phyloP scores from a whole-genome alignment of 1,140 invertebrate species.

The Pogonognathellus flavescens region DNA sequence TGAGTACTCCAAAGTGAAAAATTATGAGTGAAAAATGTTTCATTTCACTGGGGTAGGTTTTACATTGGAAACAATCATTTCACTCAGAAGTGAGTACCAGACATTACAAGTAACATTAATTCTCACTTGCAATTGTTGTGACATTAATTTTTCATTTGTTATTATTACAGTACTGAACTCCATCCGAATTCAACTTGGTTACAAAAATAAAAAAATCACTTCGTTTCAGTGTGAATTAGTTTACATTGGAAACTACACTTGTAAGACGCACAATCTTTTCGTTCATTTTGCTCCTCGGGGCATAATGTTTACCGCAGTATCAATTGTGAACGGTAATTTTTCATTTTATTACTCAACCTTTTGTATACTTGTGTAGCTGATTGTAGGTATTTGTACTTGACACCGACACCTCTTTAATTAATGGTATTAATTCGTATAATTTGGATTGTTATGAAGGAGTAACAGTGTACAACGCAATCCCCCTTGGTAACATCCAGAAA shows the following conservation, averaged over 20 bases:
- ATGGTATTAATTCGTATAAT: too few species aligned
- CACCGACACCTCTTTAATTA: too few species aligned
- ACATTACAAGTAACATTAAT: too few species aligned
- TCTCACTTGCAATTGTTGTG: too few species aligned
- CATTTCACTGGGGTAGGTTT: too few species aligned
- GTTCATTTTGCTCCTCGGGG: neutral
- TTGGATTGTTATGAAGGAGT: neutral
- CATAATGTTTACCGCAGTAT: neutral
- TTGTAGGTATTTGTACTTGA: neutral
- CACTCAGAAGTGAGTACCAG: too few species aligned
- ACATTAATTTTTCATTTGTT: too few species aligned
- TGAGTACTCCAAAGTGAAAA: too few species aligned
- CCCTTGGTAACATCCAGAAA: neutral
- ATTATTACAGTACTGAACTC: too few species aligned
- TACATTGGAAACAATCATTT: too few species aligned
- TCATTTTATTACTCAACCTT: neutral
- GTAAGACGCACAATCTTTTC: neutral
- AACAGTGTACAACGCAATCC: neutral
- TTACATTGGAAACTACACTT: neutral
- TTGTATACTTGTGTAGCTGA: neutral
- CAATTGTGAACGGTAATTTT: neutral
- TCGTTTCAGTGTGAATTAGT: neutral
- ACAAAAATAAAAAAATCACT: neutral
- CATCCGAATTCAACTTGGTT: too few species aligned
- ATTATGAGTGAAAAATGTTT: too few species aligned